Percentiles rank a stretch among this genome's conserved stretches.
These are phyloP conservation scores for Actenoides lindsayi DNA, from an alignment of 2,113 vertebrate species.

Conservation along the genomic window DNA sequence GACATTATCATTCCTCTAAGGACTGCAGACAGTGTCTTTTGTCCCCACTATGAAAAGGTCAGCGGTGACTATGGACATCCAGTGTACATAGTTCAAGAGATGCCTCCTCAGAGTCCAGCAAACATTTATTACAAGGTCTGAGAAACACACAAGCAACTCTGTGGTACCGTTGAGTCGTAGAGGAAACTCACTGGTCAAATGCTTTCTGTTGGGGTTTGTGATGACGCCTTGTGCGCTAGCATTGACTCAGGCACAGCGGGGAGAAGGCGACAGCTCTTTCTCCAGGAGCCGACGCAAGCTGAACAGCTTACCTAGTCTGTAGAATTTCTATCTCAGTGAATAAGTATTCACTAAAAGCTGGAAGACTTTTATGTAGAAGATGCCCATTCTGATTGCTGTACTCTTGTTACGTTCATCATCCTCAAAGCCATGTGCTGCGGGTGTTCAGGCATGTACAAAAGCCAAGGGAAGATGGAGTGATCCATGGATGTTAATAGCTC, in stretches of 20 bases:
- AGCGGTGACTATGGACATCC: conserved; percentile 99
- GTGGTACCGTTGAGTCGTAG: conserved; percentile 73
- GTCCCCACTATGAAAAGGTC: conserved; percentile 99
- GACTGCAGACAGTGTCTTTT: conserved; percentile 99
- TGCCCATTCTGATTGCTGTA: conserved; percentile 72
- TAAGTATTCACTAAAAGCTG: conserved; percentile 71
- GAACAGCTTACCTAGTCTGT: conserved; percentile 80
- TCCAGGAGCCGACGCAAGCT: conserved; percentile 62
- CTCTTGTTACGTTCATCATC: conserved; percentile 68
- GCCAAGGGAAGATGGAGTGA: conserved; percentile 71
- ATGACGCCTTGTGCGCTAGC: conserved; percentile 73
- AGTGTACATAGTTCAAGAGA: conserved; percentile 98
- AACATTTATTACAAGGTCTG: conserved; percentile 99
- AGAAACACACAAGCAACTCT: conserved; percentile 64
- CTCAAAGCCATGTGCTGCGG: conserved; percentile 75
- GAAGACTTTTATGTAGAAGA: conserved; percentile 76
- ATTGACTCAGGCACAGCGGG: conserved; percentile 72
- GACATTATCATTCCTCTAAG: conserved; percentile 99
- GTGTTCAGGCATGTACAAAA: conserved; percentile 74
- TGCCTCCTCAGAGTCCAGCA: conserved; percentile 98
- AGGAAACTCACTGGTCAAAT: conserved; percentile 75
- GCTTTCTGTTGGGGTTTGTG: conserved; percentile 75
- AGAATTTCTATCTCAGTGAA: conserved; percentile 72
- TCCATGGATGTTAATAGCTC: conserved; percentile 66
- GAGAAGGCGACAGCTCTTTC: conserved; percentile 61